Percentiles rank a stretch among this genome's conserved stretches.
These are phyloP conservation scores for Hypocryptadius cinnamomeus DNA, from an alignment of 2,113 vertebrate species.

Conservation along the genomic window DNA sequence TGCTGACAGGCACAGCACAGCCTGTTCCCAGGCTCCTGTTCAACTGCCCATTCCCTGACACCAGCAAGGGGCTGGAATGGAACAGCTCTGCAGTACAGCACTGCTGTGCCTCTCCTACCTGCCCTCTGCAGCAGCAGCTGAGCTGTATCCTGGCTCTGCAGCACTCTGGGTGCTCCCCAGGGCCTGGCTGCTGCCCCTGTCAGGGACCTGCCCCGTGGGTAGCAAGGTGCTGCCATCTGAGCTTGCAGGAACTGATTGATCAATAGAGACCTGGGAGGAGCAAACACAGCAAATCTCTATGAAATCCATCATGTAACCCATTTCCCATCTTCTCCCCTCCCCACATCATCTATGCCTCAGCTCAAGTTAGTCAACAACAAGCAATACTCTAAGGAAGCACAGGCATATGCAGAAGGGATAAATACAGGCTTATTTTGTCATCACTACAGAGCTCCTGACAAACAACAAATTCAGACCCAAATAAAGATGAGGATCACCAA, in stretches of 20 bases:
- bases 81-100: not conserved
- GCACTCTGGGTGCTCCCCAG: conserved; percentile 52
- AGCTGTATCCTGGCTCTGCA: conserved; percentile 63
- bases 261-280: conserved; percentile 74
- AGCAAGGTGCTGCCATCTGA: conserved; percentile 64
- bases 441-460: not conserved
- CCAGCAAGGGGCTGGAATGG: not conserved
- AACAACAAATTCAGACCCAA: not conserved
- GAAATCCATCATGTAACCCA: not conserved
- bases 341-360: not conserved
- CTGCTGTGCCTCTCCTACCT: conserved; percentile 66
- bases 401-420: not conserved
- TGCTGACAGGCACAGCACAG: not conserved
- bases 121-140: conserved; percentile 64
- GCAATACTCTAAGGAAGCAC: not conserved
- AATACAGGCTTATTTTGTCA: not conserved
- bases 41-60: not conserved
- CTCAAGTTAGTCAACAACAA: not conserved
- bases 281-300: not conserved
- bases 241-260: conserved; percentile 61
- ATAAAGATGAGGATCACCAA: not conserved
- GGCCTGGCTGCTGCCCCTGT: conserved; percentile 52
- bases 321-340: not conserved
- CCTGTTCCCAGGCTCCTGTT: not conserved
- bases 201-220: conserved; percentile 52